phyloP scores from a whole-genome alignment of 1,140 invertebrate species.

The Babylonia areolata region DNA sequence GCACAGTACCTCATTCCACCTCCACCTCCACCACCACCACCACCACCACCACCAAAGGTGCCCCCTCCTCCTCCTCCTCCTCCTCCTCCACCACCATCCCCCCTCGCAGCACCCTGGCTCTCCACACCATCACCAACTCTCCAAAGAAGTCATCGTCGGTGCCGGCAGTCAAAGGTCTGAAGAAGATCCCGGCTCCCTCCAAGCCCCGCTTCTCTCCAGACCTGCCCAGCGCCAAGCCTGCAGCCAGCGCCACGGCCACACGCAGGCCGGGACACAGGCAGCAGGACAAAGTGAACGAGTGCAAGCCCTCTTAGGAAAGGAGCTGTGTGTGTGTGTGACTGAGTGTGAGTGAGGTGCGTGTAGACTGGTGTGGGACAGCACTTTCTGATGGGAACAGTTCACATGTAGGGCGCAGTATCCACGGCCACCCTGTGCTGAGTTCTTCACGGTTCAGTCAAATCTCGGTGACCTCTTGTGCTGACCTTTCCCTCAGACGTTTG shows the following conservation, averaged over 20 bases:
- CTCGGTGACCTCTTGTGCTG: too few species aligned
- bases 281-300: constrained; percentile 24
- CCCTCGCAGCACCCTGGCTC: neutral
- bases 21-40: neutral
- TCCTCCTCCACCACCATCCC: neutral
- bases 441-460: too few species aligned
- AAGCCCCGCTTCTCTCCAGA: constrained; percentile 34
- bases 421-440: too few species aligned
- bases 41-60: neutral
- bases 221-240: constrained; percentile 6
- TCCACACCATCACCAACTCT: constrained; percentile 29
- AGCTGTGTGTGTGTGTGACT: too few species aligned
- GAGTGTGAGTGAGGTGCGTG: too few species aligned
- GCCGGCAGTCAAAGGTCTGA: constrained; percentile 1
- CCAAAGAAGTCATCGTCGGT: constrained; percentile 1
- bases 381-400: too few species aligned
- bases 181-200: constrained; percentile 33
- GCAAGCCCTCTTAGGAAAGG: neutral
- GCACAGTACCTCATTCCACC: neutral
- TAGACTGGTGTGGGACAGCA: too few species aligned
- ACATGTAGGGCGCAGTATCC: too few species aligned
- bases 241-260: neutral
- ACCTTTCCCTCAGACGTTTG: too few species aligned
- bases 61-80: neutral
- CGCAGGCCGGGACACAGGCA: neutral